These are phyloP conservation scores for Ashinkailepas kermadecensis DNA, from an alignment of 2,888 invertebrate genomes.

Conservation along the genomic window DNA sequence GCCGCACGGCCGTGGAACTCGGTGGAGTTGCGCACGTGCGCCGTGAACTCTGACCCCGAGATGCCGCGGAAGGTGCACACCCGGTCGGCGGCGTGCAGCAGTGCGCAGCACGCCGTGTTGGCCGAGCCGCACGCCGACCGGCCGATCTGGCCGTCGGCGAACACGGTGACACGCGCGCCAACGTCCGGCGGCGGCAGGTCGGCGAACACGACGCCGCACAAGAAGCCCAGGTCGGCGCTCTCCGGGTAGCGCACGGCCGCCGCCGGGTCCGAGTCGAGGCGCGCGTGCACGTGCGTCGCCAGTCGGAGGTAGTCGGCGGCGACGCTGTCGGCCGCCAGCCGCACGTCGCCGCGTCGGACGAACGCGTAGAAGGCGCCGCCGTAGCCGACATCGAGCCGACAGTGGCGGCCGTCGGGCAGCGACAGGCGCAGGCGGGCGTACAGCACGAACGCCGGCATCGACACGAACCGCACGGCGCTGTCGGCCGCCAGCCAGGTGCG, in stretches of 20 bases:
- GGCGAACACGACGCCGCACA: background rate
- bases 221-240: background rate
- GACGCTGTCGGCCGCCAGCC: background rate
- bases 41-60: background rate
- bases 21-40: background rate
- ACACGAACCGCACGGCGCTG: background rate
- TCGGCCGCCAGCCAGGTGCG: background rate
- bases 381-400: background rate
- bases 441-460: constrained; percentile 3
- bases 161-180: background rate
- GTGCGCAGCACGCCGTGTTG: background rate
- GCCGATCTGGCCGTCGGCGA: background rate
- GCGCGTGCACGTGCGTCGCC: background rate
- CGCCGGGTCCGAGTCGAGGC: background rate
- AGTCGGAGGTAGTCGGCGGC: background rate
- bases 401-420: background rate
- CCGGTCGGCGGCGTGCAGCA: background rate
- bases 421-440: background rate
- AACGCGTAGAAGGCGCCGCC: background rate
- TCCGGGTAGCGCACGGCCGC: background rate
- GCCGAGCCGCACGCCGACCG: background rate
- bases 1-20: background rate
- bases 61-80: background rate
- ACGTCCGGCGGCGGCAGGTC: background rate
- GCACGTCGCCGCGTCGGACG: background rate